phyloP scores from a whole-genome alignment of 2,797 vertebrate genomes.

The Protonibea diacanthus region DNA sequence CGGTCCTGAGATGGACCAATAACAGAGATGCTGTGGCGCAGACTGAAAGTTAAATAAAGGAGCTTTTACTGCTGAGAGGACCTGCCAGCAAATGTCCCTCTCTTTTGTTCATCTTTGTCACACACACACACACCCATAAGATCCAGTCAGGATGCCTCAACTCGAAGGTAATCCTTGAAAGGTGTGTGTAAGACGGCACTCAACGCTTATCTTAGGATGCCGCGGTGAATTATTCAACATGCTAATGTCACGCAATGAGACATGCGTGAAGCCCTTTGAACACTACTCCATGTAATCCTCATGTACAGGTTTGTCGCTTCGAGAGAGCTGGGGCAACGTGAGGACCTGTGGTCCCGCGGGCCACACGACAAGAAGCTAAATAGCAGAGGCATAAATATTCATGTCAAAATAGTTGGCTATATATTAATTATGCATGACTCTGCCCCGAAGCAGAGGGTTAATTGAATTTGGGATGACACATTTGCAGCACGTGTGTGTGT shows the following conservation, averaged over 20 bases:
- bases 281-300: conserved; percentile 58
- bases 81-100: conserved; percentile 47
- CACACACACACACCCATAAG: conserved; percentile 7
- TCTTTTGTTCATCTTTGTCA: conserved; percentile 62
- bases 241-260: conserved; percentile 75
- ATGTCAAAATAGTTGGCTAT: conserved; percentile 71
- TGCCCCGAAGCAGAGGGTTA: conserved; percentile 70
- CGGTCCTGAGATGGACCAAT: conserved; percentile 57
- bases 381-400: conserved; percentile 76
- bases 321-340: conserved; percentile 21
- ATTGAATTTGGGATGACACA: conserved; percentile 75
- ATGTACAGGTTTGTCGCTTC: conserved; percentile 50
- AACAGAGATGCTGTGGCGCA: conserved; percentile 35
- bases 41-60: conserved; percentile 75
- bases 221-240: conserved; percentile 73
- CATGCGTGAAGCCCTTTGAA: conserved; percentile 55
- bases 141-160: conserved; percentile 30
- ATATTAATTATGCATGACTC: conserved; percentile 72
- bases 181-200: conserved; percentile 66
- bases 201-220: conserved; percentile 54
- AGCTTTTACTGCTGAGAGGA: conserved; percentile 73
- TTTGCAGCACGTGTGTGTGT: conserved; percentile 40
- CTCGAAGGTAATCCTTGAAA: conserved; percentile 62
- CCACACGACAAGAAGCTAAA: conserved; percentile 59
- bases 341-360: conserved; percentile 46